Conservation (phyloP, 2,113 vertebrate species). For the Lophius piscatorius region DNA sequence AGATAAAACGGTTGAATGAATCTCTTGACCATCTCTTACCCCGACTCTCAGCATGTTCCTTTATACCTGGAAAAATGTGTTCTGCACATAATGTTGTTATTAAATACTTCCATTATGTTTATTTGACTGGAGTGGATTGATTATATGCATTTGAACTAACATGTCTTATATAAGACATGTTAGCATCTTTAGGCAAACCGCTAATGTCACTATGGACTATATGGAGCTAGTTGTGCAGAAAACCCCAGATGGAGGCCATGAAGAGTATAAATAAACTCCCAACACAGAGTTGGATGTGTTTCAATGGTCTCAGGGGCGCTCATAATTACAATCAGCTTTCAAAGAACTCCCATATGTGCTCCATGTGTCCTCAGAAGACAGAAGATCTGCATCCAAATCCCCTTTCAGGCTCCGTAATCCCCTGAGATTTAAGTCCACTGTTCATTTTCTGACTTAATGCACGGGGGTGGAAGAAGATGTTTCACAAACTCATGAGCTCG, state of each 20-base stretch:
- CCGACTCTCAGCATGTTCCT: neutral
- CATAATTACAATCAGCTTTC: conserved; percentile 42
- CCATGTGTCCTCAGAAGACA: conserved; percentile 19
- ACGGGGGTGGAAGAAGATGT: too few species aligned
- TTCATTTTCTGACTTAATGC: conserved; percentile 60
- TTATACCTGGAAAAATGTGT: neutral
- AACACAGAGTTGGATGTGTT: conserved; percentile 29
- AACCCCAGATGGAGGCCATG: neutral
- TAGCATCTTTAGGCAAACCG: conserved; percentile 22
- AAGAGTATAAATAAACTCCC: conserved; percentile 37
- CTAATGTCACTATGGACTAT: conserved; percentile 23
- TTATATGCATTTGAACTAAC: too few species aligned
- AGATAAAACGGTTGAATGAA: too few species aligned
- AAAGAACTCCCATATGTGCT: neutral
- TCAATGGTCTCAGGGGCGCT: conserved; percentile 15
- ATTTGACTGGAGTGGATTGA: too few species aligned
- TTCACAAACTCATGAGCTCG: conserved; percentile 32
- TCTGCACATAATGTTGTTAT: too few species aligned
- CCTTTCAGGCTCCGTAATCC: conserved; percentile 3
- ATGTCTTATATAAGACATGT: too few species aligned
- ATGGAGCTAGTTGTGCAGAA: neutral
- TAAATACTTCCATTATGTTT: too few species aligned
- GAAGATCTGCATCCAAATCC: conserved; percentile 11
- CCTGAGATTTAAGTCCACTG: conserved; percentile 15
- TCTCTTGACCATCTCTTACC: too few species aligned